Evolutionary conservation across 2,113 vertebrate species (phyloP).

Genomic region (Catharus fuscescens): DNA sequence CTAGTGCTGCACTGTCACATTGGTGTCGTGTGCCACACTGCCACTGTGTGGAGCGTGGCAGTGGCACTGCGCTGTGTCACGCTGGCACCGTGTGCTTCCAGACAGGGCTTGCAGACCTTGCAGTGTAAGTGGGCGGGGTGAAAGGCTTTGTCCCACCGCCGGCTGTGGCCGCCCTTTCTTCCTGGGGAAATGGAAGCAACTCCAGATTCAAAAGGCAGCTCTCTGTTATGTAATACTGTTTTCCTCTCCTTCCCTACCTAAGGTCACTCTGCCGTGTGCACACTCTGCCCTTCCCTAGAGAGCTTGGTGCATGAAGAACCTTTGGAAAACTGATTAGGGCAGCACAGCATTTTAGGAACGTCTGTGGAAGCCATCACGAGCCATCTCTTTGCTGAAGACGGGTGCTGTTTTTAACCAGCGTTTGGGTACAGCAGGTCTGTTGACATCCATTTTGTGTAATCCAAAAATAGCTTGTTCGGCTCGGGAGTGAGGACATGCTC

Average conservation of each 20-base stretch:
- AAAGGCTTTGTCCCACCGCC: not conserved
- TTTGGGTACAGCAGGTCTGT: not conserved
- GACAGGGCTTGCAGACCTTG: not conserved
- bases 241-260: not conserved
- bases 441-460: not conserved
- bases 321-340: not conserved
- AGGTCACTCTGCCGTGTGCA: not conserved
- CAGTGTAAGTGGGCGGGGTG: no score
- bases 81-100: not conserved
- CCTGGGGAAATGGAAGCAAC: no score
- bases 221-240: not conserved
- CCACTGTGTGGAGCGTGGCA: not conserved
- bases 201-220: not conserved
- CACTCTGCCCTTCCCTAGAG: not conserved
- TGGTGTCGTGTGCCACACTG: not conserved
- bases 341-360: not conserved
- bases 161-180: no score
- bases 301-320: not conserved
- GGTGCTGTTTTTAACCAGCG: not conserved
- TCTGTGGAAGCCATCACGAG: not conserved
- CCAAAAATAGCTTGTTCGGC: not conserved
- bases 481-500: not conserved
- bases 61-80: not conserved
- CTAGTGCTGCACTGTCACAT: not conserved
- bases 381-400: not conserved